Evolutionary conservation across 2,888 invertebrate species (phyloP), one percentile per base, ranked within the genome.

Genomic region (Cerceris ruficornis): DNA sequence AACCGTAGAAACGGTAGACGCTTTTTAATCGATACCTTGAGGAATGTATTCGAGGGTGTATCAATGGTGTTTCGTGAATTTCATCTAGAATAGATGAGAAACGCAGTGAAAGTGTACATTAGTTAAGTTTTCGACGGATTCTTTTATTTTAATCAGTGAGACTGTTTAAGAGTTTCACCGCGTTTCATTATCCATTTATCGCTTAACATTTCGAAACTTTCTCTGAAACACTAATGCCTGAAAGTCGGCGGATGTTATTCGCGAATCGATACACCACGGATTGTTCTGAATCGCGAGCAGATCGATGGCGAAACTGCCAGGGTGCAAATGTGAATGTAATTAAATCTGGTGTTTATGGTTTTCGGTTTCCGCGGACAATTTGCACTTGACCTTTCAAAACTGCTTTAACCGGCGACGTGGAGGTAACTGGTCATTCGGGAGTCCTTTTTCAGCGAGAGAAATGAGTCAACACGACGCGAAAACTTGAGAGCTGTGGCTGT

Each of bases 231-330:
- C n/a, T 7, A 7, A 46, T 46, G 46, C 11, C 46, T 11, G 11
- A 46, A 46, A 46, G 9, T 46, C 46, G 46, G 46, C 1, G 11
- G 9, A 11, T 46, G 6, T n/a, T 9, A 7, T 52, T 52, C 7
- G 52, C 14, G n/a, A 14, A 52, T 52, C 9, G 7, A n/a, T 46
- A 52, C 5, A 52, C n/a, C 14, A 52, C 2, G 7, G n/a, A 42
- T n/a, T 11, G 42, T 9, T 7, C 28, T 7, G 17, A 55, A 39
- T 69, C 39, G 28, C 61, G 42, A 55, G 52, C 11, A 14, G 41
- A 69, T 69, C 61, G 39, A 69, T 55, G 46, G 14, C 13, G 50
- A 42, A 67, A 46, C n/a, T 14, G 28, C 55, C 17, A 14, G 6
- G 41, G 8, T 15, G 46, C 17, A 46, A 39, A 11, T 15, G n/a